Evolutionary conservation across 2,888 invertebrate species (phyloP).

Genomic region (Marronus borbonicus): DNA sequence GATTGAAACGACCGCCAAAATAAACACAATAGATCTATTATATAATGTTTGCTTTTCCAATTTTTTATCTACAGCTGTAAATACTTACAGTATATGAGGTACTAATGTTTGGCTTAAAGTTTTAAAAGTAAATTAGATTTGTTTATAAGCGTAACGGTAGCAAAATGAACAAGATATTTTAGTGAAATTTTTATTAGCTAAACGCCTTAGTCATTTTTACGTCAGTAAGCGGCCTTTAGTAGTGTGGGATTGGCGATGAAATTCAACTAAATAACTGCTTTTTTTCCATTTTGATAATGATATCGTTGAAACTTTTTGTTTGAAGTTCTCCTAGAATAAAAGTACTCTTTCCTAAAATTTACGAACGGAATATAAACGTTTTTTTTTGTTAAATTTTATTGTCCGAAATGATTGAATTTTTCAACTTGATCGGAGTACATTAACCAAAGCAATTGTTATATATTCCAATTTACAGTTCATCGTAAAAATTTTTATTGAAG

Average conservation of each 20-base stretch:
- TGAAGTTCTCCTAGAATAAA: neutral
- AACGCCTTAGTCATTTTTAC: slow-evolving; percentile 19
- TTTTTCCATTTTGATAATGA: neutral
- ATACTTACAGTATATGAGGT: too few relatives aligned
- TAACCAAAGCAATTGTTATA: too few relatives aligned
- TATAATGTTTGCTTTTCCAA: neutral
- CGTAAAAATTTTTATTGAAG: too few relatives aligned
- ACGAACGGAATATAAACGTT: too few relatives aligned
- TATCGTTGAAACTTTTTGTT: neutral
- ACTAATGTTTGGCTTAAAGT: too few relatives aligned
- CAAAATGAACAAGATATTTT: slow-evolving; percentile 2
- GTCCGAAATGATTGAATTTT: too few relatives aligned
- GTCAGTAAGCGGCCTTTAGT: slow-evolving; percentile 23
- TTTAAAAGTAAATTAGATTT: neutral
- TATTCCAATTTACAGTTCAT: too few relatives aligned
- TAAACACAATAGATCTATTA: slow-evolving; percentile 1
- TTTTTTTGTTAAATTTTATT: too few relatives aligned
- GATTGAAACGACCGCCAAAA: neutral
- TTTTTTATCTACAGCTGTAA: too few relatives aligned
- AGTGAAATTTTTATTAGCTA: slow-evolving; percentile 1
- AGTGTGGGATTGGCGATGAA: neutral
- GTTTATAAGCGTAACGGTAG: neutral
- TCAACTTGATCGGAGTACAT: too few relatives aligned
- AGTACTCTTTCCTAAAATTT: too few relatives aligned
- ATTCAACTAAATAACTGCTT: neutral